A percentile compares a stretch with the other conserved stretches of the same genome.
Evolutionary conservation across 2,888 invertebrate genomes (phyloP).

Genomic region (Scaeva pyrastri): DNA sequence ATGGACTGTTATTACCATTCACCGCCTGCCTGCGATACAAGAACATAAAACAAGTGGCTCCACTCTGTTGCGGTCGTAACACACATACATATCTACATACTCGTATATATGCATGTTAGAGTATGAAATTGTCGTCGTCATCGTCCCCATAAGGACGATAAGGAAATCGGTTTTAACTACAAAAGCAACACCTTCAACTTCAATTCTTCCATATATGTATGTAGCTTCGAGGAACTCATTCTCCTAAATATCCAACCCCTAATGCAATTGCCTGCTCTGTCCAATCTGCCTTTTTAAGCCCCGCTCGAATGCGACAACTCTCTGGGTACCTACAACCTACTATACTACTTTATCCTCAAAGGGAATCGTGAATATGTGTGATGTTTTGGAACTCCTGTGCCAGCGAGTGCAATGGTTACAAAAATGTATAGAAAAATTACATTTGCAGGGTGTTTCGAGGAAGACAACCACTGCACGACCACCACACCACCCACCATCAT

Average conservation of each 20-base stretch:
- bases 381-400: constrained; percentile 53
- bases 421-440: constrained; percentile 7
- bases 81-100: constrained; percentile 5
- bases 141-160: not conserved
- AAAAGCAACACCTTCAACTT: constrained; percentile 75
- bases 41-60: constrained; percentile 61
- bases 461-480: not conserved
- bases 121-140: not conserved
- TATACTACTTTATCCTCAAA: constrained; percentile 54
- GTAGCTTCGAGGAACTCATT: constrained; percentile 46
- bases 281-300: constrained; percentile 28
- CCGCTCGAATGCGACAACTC: constrained; percentile 38
- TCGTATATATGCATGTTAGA: not conserved
- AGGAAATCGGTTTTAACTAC: constrained; percentile 58
- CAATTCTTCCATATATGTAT: too few species aligned
- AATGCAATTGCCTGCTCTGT: constrained; percentile 9
- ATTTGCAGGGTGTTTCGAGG: not conserved
- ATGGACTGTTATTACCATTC: constrained; percentile 69
- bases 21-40: constrained; percentile 64
- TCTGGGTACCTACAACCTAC: not conserved
- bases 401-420: constrained; percentile 56
- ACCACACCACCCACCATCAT: too few species aligned
- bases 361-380: constrained; percentile 65
- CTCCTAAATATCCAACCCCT: not conserved
- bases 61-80: constrained; percentile 62